Evolutionary conservation across 2,888 invertebrate genomes (phyloP), one percentile per base, ranked within the genome.

Genomic region (Phyllotreta cruciferae): DNA sequence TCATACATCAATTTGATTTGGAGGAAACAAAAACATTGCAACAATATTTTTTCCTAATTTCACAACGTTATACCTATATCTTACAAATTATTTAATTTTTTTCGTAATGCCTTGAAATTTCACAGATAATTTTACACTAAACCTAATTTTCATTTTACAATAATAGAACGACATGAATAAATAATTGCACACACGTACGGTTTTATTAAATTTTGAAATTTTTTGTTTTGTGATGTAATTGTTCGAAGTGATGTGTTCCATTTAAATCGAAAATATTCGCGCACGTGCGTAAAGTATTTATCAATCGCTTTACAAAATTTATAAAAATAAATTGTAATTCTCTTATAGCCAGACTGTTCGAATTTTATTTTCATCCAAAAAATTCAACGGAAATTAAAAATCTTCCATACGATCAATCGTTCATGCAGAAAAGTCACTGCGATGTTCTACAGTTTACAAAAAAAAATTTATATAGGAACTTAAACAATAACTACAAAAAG

Each of bases 1-100:
- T 77, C 78, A 78, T 79, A 79, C 78, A 79, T 77, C 77, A 75
- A 76, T 75, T 77, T 76, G 71, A 73, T 75, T 70, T 71, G 66
- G 66, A 70, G 56, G 56, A 71, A 74, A 74, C 71, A 71, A 73
- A 76, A 76, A 74, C 74, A 75, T 76, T 74, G 71, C 74, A 76
- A 76, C 77, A 73, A 72, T 52, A 37, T 52, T 74, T 76, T 73
- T 72, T 74, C 71, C 72, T 74, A 73, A 75, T 73, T 75, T 73
- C 76, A 77, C 75, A 76, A 69, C 70, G 71, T 74, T 73, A 72
- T 71, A 71, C 71, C 73, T 75, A 75, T 74, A 73, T 72, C 67
- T 74, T 75, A 77, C 72, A 75, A 77, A 76, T 75, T 71, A 73
- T 71, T 71, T 73, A 70, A 69, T 41, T 41, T 65, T 68, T 71